Evolutionary conservation across 2,113 vertebrate genomes (phyloP), one percentile per base, ranked within the genome.

Genomic region (Bufo gargarizans): DNA sequence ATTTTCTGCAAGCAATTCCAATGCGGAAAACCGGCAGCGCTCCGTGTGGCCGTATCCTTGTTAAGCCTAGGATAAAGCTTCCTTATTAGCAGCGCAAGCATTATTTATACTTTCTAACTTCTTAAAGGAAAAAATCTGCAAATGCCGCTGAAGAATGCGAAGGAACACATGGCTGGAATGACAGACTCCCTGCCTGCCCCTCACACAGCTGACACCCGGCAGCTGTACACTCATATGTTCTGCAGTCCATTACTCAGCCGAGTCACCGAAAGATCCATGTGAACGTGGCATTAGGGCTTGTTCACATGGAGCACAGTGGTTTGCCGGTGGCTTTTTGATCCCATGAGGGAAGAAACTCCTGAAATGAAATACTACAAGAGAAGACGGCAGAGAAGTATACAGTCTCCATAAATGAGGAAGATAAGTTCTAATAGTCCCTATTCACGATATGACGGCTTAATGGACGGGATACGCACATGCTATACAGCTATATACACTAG

Each of bases 151-250:
- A 43, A 20, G 86, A 87, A 87, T 87, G 49, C 45, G 49, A 22
- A 58, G n/a, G 77, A 56, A 87, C 77, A 87, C 71, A 80, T 87
- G 86, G 49, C 2, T 20, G 58, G 56, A 67, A 79, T 53, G 77
- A 50, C 45, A 11, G 47, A 20, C 77, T 63, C 63, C 7, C 59
- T 13, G 45, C 56, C 20, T 65, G 47, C 33, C 43, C 20, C 10
- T 49, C 22, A 43, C 83, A 85, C 85, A 87, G 86, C 77, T 80
- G 86, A 87, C 50, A 71, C 13, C n/a, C 74, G 55, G 45, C 86
- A 87, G 77, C 65, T 87, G 86, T 53, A 16, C 49, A 20, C n/a
- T 71, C 86, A 86, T 17, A 59, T 78, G 85, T 33, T 47, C 47
- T 33, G n/a, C 43, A 4, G 4, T 59, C 22, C 50, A 61, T 49